A percentile compares a stretch with the other conserved stretches of the same genome.
Conservation (phyloP, 2,113 vertebrate genomes). For the Elgaria multicarinata region DNA sequence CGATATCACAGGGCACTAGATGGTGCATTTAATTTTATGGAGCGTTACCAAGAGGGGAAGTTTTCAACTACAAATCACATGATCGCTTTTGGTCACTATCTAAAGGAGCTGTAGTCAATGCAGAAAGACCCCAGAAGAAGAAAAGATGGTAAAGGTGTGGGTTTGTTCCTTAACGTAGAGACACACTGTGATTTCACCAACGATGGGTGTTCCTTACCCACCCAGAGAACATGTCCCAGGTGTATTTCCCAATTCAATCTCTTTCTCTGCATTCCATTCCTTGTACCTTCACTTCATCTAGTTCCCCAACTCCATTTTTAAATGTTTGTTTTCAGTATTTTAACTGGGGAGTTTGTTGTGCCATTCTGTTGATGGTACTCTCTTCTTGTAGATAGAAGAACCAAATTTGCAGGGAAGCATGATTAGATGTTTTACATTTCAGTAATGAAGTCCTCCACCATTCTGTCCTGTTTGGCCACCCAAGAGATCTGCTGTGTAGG, state of each 20-base stretch:
- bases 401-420: not conserved
- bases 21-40: too few relatives aligned
- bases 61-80: too few relatives aligned
- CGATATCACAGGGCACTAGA: too few relatives aligned
- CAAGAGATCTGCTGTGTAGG: slow-evolving; percentile 8
- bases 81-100: too few relatives aligned
- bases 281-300: not conserved
- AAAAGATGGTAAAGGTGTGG: too few relatives aligned
- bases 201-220: not conserved
- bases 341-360: not conserved
- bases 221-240: not conserved
- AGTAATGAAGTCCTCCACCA: slow-evolving; percentile 24
- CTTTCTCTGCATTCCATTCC: not conserved
- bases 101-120: too few relatives aligned
- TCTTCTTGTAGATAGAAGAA: not conserved
- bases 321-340: not conserved
- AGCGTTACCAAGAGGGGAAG: too few relatives aligned
- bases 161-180: too few relatives aligned
- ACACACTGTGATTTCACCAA: not conserved
- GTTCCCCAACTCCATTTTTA: not conserved
- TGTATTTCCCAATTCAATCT: not conserved
- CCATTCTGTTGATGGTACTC: not conserved
- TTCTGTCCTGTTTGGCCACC: slow-evolving; percentile 11
- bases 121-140: too few relatives aligned
- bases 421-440: not conserved